These are phyloP conservation scores for Corvus cornix DNA, from an alignment of 2,113 vertebrate species.

Conservation along the genomic window DNA sequence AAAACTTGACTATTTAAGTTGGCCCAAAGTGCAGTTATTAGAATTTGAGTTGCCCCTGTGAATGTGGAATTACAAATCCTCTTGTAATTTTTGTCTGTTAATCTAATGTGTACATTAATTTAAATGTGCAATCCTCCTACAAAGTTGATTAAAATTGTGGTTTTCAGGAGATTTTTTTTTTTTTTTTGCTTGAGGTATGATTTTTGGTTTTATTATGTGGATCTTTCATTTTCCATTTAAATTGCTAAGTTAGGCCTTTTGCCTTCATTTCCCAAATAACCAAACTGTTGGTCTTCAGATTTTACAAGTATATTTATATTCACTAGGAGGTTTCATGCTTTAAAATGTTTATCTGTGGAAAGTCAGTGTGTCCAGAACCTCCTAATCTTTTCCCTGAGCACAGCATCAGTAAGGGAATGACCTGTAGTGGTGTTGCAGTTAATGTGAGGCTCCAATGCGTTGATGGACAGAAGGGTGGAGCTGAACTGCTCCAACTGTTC, in stretches of 20 bases:
- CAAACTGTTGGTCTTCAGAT: neutral
- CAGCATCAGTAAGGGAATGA: neutral
- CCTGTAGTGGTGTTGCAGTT: neutral
- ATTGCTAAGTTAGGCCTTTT: neutral
- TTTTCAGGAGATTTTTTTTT: neutral
- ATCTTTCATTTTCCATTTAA: neutral
- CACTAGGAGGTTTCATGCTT: neutral
- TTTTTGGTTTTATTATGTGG: neutral
- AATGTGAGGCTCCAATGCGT: rapidly evolving
- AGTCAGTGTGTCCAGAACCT: neutral
- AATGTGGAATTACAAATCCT: neutral
- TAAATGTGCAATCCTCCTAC: neutral
- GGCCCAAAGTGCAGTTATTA: neutral
- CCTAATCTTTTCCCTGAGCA: neutral
- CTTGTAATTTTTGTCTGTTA: neutral
- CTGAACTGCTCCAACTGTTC: neutral
- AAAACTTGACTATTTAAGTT: neutral
- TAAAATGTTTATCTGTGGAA: neutral
- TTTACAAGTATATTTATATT: neutral
- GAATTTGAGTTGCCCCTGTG: neutral
- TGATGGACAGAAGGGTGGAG: neutral
- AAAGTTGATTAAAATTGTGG: neutral
- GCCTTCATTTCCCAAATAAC: neutral
- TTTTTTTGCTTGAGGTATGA: neutral
- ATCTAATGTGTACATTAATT: neutral